Base-by-base conservation (phyloP, 2,888 invertebrate genomes). In the Zeuzera pyrina region DNA sequence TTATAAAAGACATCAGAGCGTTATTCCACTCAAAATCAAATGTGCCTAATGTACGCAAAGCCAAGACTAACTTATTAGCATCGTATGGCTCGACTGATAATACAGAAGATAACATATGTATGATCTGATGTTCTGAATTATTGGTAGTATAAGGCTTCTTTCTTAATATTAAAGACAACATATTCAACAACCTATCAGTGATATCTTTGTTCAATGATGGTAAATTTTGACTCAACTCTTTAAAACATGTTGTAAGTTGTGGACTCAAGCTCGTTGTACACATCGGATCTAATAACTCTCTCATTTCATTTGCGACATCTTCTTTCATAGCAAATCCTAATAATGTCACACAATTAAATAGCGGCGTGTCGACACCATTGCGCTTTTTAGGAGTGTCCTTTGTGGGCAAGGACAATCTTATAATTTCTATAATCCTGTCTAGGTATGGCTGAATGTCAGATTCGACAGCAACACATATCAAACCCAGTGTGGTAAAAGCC, bases 261-360 rank as follows among this genome's bases (percentile, higher is more conserved):
- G 93, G 91, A 49, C 94, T 94, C 3, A 98, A 81, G 0, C 97
- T 97, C 2, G 94, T 94, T 0, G 92, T 90, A 56, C 98, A 88
- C 93, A 99, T 96, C 27, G 93, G 91, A 42, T 96, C 96, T 15
- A 98, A 73, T 16, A 98, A 85, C 35, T 93, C 93, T 35, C 88
- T 89, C 0, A 97, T 89, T 57, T 95, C 94, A 49, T 85, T 84
- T 7, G 90, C 88, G 16, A 95, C 91, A 41, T 88, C 87, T 32
- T 90, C 89, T 43, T 92, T 92, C 34, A 96, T 91, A 0, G 98
- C 95, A 59, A 94, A 91, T 1, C 94, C 94, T 25, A 99, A 72
- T 42, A 98, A 85, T 8, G 96, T 96, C n/a, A 99, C 91, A 70
- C 98, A 98, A 33, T 94, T 92, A 63, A 97, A 97, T 23, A 98